Evolutionary conservation across 2,113 vertebrate species (phyloP).

Genomic region (Ellobius talpinus): DNA sequence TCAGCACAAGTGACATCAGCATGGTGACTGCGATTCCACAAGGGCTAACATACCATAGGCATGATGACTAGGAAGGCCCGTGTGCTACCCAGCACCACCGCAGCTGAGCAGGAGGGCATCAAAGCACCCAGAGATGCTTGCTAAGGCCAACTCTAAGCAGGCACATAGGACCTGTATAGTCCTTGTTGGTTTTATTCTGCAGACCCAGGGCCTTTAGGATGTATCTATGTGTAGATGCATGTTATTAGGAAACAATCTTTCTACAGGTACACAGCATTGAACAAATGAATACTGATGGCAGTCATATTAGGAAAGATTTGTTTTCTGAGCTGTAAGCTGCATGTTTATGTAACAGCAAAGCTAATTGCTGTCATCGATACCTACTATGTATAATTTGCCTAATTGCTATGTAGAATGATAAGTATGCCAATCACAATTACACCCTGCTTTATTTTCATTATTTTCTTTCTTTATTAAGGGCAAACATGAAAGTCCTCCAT

Average conservation of each 20-base stretch:
- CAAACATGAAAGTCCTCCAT: background rate
- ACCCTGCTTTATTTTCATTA: slow-evolving; percentile 48
- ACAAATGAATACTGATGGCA: background rate
- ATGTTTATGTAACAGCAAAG: slow-evolving; percentile 40
- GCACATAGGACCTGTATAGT: background rate
- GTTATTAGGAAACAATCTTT: background rate
- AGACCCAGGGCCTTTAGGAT: background rate
- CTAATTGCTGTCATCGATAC: slow-evolving; percentile 50
- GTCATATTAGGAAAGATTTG: background rate
- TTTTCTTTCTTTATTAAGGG: slow-evolving; percentile 5
- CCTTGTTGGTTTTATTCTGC: background rate
- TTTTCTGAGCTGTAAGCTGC: slow-evolving; percentile 44
- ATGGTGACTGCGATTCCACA: background rate
- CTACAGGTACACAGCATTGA: background rate
- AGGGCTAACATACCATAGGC: background rate
- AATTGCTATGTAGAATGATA: slow-evolving; percentile 49
- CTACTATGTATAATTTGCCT: slow-evolving; percentile 51
- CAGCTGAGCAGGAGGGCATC: background rate
- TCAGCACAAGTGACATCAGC: background rate
- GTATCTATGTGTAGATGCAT: rapidly evolving
- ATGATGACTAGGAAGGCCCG: background rate
- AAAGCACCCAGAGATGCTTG: background rate
- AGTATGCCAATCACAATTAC: slow-evolving; percentile 11
- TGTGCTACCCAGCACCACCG: background rate
- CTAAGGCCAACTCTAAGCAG: background rate